A percentile compares a stretch with the other conserved stretches of the same genome.
These are phyloP conservation scores for Opisthocomus hoazin DNA, from an alignment of 2,113 vertebrate genomes.

Conservation along the genomic window DNA sequence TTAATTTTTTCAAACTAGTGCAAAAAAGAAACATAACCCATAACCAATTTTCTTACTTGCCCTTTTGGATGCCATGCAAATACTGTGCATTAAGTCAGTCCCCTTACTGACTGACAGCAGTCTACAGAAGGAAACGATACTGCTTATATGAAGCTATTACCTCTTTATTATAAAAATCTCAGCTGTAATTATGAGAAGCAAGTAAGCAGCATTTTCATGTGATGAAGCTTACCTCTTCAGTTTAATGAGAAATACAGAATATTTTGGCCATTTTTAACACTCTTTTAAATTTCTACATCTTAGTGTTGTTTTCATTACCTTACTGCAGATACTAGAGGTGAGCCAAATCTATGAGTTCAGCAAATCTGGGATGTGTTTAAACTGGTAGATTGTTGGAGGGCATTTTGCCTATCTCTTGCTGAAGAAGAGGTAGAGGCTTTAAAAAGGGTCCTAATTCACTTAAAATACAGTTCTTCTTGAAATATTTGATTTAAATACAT, in stretches of 20 bases:
- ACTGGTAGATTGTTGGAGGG: background rate
- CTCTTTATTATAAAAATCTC: background rate
- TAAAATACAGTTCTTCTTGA: background rate
- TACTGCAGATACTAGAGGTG: background rate
- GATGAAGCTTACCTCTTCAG: background rate
- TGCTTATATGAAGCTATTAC: background rate
- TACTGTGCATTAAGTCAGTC: background rate
- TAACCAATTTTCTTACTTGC: background rate
- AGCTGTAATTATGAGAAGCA: background rate
- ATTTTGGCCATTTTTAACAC: background rate
- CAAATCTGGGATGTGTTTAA: background rate
- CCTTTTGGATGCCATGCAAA: background rate
- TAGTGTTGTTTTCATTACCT: background rate
- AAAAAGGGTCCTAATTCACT: background rate
- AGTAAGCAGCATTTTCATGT: background rate
- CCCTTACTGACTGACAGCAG: background rate
- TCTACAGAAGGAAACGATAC: background rate
- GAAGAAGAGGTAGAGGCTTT: background rate
- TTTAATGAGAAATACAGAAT: background rate
- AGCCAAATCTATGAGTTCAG: background rate
- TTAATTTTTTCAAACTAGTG: background rate
- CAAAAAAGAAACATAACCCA: background rate
- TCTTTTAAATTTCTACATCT: background rate
- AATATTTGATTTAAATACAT: background rate
- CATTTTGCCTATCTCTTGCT: background rate